Evolutionary conservation across 2,888 invertebrate genomes (phyloP).

Genomic region (Glomeris marginata): DNA sequence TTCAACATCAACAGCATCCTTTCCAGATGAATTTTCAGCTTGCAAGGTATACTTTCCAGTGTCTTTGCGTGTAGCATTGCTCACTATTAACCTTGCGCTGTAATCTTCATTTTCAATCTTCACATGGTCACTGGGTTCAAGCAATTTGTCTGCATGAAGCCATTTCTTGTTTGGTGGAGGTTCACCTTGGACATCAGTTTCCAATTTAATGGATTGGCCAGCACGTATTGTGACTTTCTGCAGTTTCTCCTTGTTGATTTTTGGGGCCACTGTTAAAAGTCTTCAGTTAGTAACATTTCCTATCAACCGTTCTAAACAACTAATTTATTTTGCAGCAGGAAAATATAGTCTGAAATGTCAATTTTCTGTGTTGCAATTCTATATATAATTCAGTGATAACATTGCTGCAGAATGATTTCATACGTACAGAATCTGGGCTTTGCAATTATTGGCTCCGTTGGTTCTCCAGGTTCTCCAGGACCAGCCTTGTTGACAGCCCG

Average conservation of each 20-base stretch:
- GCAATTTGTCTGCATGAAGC: slow-evolving; percentile 34
- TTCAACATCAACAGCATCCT: slow-evolving; percentile 79
- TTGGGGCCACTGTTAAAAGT: slow-evolving; percentile 55
- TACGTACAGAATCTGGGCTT: slow-evolving; percentile 70
- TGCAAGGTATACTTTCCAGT: slow-evolving; percentile 77
- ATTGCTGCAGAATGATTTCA: not conserved
- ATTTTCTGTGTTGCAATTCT: too few relatives aligned
- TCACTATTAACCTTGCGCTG: slow-evolving; percentile 75
- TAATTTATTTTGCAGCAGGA: too few relatives aligned
- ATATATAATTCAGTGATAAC: too few relatives aligned
- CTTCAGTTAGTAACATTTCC: too few relatives aligned
- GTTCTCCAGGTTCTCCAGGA: slow-evolving; percentile 33
- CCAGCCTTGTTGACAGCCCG: slow-evolving; percentile 34
- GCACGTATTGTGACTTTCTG: slow-evolving; percentile 83
- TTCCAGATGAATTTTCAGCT: slow-evolving; percentile 83
- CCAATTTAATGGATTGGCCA: slow-evolving; percentile 88
- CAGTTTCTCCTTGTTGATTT: slow-evolving; percentile 73
- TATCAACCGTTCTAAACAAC: too few relatives aligned
- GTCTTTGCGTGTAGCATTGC: slow-evolving; percentile 62
- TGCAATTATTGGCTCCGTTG: slow-evolving; percentile 80
- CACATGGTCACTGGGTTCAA: slow-evolving; percentile 48
- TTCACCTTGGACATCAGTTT: slow-evolving; percentile 86
- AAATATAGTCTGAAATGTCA: too few relatives aligned
- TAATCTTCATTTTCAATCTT: slow-evolving; percentile 42
- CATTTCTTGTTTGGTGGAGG: slow-evolving; percentile 79